These are phyloP conservation scores for Diarsia mendica DNA, from an alignment of 2,888 invertebrate species.

Conservation along the genomic window DNA sequence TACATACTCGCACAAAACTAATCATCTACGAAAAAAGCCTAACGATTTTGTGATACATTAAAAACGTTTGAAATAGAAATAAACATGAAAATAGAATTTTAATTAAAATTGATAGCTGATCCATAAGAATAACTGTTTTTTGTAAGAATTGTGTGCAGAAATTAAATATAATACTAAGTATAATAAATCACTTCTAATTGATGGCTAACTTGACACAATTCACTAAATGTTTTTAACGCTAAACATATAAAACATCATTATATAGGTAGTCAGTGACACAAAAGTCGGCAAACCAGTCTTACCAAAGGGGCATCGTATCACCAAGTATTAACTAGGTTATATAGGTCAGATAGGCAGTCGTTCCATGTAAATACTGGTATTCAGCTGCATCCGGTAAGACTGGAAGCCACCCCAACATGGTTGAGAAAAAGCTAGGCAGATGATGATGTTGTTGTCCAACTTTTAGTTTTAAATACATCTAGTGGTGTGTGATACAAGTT, in stretches of 20 bases:
- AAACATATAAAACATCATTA: background rate
- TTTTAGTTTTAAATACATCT: background rate
- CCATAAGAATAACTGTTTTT: conserved; percentile 1
- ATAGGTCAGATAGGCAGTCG: too few relatives aligned
- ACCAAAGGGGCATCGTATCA: too few relatives aligned
- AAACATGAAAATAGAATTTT: conserved; percentile 3
- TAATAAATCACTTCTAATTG: background rate
- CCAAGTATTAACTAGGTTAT: too few relatives aligned
- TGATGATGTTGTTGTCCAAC: background rate
- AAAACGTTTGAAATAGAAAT: background rate
- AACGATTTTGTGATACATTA: conserved; percentile 14
- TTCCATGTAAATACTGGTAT: too few relatives aligned
- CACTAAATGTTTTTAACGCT: background rate
- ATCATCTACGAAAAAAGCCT: conserved; percentile 21
- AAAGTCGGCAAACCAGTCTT: too few relatives aligned
- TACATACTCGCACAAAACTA: conserved; percentile 41
- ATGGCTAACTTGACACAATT: background rate
- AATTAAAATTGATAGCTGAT: background rate
- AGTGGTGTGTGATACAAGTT: background rate
- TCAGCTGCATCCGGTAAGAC: too few relatives aligned
- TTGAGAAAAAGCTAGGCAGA: too few relatives aligned
- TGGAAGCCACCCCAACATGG: too few relatives aligned
- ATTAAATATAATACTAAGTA: background rate
- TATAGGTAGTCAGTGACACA: too few relatives aligned
- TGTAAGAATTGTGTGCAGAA: conserved; percentile 7